A percentile compares a stretch with the other conserved stretches of the same genome.
phyloP scores from a whole-genome alignment of 1,140 invertebrate genomes.

The Dreissena polymorpha region DNA sequence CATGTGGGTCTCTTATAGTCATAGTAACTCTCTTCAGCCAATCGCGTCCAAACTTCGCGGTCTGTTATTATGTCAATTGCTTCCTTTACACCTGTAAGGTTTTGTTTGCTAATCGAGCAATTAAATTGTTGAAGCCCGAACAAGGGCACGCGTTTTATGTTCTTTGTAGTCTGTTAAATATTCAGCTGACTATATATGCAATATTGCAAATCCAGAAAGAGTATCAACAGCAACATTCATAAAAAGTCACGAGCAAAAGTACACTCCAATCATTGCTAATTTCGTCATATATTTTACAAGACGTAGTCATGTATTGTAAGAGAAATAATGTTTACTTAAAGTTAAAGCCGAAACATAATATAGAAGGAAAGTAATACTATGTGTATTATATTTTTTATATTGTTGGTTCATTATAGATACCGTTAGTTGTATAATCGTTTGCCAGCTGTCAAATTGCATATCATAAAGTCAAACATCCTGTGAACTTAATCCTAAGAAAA shows the following conservation, averaged over 20 bases:
- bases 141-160: not conserved
- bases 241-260: not conserved
- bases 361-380: no score
- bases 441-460: no score
- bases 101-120: not conserved
- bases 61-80: slow-evolving; percentile 41
- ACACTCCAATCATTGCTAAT: no score
- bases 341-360: no score
- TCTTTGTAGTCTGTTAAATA: not conserved
- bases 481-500: no score
- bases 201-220: not conserved
- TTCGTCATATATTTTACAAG: no score
- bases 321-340: no score
- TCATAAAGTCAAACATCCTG: no score
- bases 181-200: not conserved
- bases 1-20: slow-evolving; percentile 49
- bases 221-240: not conserved
- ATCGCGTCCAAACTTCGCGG: slow-evolving; percentile 32
- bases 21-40: slow-evolving; percentile 48
- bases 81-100: slow-evolving; percentile 23
- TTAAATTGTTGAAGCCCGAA: not conserved
- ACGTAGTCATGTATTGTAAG: no score
- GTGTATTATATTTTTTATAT: no score
- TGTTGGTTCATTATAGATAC: no score
- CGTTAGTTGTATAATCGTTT: no score